Evolutionary conservation across 2,113 vertebrate genomes (phyloP).

Genomic region (Marmota flaviventris): DNA sequence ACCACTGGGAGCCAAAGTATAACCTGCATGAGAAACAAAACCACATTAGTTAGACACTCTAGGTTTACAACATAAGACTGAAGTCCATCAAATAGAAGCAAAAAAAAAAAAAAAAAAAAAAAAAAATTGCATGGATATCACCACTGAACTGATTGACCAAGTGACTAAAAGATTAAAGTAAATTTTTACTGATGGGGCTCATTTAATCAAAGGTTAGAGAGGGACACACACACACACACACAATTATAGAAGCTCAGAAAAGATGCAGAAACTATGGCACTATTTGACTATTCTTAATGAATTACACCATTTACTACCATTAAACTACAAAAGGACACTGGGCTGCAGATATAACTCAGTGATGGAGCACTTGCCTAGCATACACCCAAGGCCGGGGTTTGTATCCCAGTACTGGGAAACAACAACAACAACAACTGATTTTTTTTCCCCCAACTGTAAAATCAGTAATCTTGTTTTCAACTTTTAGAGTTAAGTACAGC

Average conservation of each 20-base stretch:
- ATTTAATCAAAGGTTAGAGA: neutral
- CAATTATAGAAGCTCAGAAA: too few relatives aligned
- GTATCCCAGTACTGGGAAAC: neutral
- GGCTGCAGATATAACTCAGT: neutral
- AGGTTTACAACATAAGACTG: neutral
- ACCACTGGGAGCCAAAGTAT: conserved; percentile 91
- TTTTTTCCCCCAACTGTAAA: neutral
- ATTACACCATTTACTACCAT: too few relatives aligned
- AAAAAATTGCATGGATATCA: neutral
- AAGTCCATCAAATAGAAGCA: neutral
- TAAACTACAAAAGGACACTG: neutral
- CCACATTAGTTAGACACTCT: neutral
- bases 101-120: neutral
- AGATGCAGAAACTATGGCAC: neutral
- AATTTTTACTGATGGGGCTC: neutral
- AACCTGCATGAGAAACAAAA: conserved; percentile 88
- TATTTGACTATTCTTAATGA: neutral
- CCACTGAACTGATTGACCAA: neutral
- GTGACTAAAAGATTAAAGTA: neutral
- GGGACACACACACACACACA: neutral
- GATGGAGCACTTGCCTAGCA: neutral
- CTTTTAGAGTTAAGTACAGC: neutral
- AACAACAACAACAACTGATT: neutral
- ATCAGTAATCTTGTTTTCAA: conserved; percentile 3
- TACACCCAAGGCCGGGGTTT: neutral